Percentiles rank a stretch among this genome's conserved stretches.
phyloP scores from a whole-genome alignment of 2,888 invertebrate species.

The Biston stratarius region DNA sequence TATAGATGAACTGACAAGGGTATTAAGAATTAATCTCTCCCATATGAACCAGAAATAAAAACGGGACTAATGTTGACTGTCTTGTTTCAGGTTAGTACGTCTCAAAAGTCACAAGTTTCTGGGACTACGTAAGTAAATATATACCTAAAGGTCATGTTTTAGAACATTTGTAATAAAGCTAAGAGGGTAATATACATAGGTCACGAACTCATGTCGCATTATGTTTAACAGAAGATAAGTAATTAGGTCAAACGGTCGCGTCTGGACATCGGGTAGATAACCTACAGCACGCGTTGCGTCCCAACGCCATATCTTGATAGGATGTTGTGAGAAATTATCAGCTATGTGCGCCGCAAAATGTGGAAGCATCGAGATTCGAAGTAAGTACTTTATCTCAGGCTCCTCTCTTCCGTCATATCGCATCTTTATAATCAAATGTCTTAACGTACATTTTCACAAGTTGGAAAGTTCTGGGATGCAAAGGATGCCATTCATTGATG shows the following conservation, averaged over 20 bases:
- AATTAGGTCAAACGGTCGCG: slow-evolving; percentile 79
- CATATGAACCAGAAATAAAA: neutral
- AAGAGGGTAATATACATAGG: slow-evolving; percentile 43
- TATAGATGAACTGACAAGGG: no score
- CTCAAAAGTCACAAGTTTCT: neutral
- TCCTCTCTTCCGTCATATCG: neutral
- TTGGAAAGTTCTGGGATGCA: no score
- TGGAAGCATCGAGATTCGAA: slow-evolving; percentile 3
- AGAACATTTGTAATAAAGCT: slow-evolving; percentile 49
- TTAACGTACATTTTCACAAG: no score
- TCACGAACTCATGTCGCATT: slow-evolving; percentile 53
- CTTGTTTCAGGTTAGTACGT: slow-evolving; percentile 28
- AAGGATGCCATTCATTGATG: no score
- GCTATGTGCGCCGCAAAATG: slow-evolving; percentile 28
- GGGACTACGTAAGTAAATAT: slow-evolving; percentile 37
- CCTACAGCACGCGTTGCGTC: slow-evolving; percentile 63
- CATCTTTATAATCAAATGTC: no score
- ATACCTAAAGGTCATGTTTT: slow-evolving; percentile 59
- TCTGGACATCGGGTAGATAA: slow-evolving; percentile 75
- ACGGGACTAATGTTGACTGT: neutral
- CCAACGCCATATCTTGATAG: slow-evolving; percentile 54
- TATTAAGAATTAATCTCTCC: no score
- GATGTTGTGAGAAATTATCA: slow-evolving; percentile 29
- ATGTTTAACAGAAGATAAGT: slow-evolving; percentile 66
- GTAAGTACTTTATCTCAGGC: neutral